Evolutionary conservation across 2,888 invertebrate genomes (phyloP).

Genomic region (Diarsia dahlii): DNA sequence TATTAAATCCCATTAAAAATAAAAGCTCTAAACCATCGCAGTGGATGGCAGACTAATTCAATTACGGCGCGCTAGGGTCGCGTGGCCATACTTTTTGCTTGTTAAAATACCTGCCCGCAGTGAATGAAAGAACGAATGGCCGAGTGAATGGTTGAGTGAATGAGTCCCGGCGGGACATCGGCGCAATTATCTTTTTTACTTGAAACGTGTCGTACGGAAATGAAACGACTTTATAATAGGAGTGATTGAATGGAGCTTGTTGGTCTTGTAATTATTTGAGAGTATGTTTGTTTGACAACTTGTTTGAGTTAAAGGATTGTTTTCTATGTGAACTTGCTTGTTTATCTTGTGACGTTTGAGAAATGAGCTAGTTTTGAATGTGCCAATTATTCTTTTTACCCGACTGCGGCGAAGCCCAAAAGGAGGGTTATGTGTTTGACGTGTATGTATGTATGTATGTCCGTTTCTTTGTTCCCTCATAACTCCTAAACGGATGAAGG

Average conservation of each 20-base stretch:
- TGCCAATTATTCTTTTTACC: too few species aligned
- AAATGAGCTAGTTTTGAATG: too few species aligned
- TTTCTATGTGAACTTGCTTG: not conserved
- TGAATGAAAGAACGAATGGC: slow-evolving; percentile 75
- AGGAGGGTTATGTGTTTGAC: too few species aligned
- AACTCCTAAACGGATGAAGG: too few species aligned
- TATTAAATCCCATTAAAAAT: slow-evolving; percentile 25
- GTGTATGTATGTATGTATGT: too few species aligned
- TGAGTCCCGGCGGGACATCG: slow-evolving; percentile 65
- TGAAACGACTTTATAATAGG: slow-evolving; percentile 64
- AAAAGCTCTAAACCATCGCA: slow-evolving; percentile 40
- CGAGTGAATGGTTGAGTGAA: slow-evolving; percentile 69
- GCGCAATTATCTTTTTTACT: slow-evolving; percentile 68
- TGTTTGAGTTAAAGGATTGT: not conserved
- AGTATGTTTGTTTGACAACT: not conserved
- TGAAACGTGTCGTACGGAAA: slow-evolving; percentile 58
- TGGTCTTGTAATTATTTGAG: slow-evolving; percentile 26
- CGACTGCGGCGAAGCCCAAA: too few species aligned
- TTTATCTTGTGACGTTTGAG: too few species aligned
- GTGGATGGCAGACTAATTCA: slow-evolving; percentile 64
- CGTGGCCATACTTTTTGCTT: slow-evolving; percentile 81
- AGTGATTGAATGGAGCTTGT: slow-evolving; percentile 37
- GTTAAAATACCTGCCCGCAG: slow-evolving; percentile 80
- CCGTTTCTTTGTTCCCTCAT: too few species aligned
- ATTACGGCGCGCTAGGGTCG: slow-evolving; percentile 66